Base-by-base conservation (phyloP, 1,140 invertebrate genomes). In the Drosophila ohnishii region DNA sequence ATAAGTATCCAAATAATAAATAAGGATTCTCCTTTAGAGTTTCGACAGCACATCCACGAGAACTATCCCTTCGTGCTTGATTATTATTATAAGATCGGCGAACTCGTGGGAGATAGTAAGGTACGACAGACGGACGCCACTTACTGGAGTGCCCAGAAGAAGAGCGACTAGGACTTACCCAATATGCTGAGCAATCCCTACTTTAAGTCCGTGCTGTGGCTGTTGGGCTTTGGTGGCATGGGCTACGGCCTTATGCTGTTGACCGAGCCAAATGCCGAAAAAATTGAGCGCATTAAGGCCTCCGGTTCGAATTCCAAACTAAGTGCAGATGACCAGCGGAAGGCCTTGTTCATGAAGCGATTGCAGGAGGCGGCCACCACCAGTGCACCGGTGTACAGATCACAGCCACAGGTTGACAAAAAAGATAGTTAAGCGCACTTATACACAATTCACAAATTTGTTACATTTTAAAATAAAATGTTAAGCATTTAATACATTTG, bases 51-150 rank as follows among this genome's bases (percentile, higher is more conserved):
- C 75, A 93, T 94, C 71, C 89, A 92, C 84, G 92, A 94, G 48
- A 94, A 94, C 67, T 94, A 92, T 83, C 94, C 93, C 35, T 93
- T 92, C 78, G 87, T 93, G n/a, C 82, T 95, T 45, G 93, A 94
- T 76, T 92, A 92, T 16, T 95, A 94, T 80, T 95, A 95, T 80
- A 92, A 91, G 77, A 66, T 94, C n/a, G 94, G 94, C 40, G 94
- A 94, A 80, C 90, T 89, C 25, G 63, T 94, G 13, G 92, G 92
- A 13, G 91, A 93, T n/a, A 92, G 91, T 37, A 93, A 92, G 35
- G 92, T 92, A 25, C 91, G 94, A 51, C 90, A 94, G 56, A 71
- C 92, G 30, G 94, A 94, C 78, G 81, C 92, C 7, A 90, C 84
- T 73, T 88, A 93, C 66, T 94, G 94, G 94, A 84, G 84, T 53